These are phyloP conservation scores for Nerophis lumbriciformis DNA, from an alignment of 2,113 vertebrate genomes.

Conservation along the genomic window DNA sequence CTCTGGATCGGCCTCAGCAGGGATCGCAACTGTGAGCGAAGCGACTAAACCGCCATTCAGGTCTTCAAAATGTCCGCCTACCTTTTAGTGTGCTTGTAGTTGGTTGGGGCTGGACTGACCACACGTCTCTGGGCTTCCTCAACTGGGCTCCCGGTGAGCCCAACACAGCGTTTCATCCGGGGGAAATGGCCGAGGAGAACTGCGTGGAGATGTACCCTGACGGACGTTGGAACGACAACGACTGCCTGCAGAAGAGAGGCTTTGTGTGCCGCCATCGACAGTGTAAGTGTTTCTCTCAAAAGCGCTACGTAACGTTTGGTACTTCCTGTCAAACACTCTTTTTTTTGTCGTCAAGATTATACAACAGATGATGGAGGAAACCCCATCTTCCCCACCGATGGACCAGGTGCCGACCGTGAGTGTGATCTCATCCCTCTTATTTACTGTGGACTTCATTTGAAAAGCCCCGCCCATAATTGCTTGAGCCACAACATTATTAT, in stretches of 20 bases:
- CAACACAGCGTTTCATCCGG: conserved; percentile 58
- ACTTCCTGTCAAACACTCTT: conserved; percentile 12
- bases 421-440: conserved; percentile 2
- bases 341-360: conserved; percentile 39
- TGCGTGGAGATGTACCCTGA: conserved; percentile 74
- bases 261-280: conserved; percentile 66
- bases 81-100: conserved; percentile 30
- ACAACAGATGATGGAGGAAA: conserved; percentile 49
- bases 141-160: conserved; percentile 74
- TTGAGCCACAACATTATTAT: too few species aligned
- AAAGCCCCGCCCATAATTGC: too few species aligned
- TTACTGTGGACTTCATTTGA: background rate
- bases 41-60: background rate
- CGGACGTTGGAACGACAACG: conserved; percentile 74
- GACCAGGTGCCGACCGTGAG: conserved; percentile 43
- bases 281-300: conserved; percentile 41
- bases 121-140: conserved; percentile 52
- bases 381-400: conserved; percentile 53
- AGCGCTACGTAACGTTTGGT: background rate
- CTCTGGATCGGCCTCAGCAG: conserved; percentile 73
- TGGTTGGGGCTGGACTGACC: conserved; percentile 73
- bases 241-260: conserved; percentile 68
- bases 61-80: background rate
- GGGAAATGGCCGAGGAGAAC: conserved; percentile 53
- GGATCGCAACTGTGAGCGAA: conserved; percentile 62